phyloP scores from a whole-genome alignment of 2,113 vertebrate species.

The Martes martes region DNA sequence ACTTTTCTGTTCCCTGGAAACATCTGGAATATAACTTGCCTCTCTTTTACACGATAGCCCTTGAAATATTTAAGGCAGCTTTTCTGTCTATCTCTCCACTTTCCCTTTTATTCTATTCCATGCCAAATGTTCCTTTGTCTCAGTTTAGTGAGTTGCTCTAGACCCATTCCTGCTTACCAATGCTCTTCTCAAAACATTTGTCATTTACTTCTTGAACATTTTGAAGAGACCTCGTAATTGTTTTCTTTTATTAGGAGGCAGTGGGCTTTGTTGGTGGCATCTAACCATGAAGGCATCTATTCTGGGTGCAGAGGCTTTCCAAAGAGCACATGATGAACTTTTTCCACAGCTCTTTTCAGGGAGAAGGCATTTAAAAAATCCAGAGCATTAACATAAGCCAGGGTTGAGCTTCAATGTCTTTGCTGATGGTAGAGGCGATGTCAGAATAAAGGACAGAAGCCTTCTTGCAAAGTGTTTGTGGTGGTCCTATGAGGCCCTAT shows the following conservation, averaged over 20 bases:
- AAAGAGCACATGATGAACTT: conserved; percentile 13
- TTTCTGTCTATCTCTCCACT: background rate
- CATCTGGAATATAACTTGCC: background rate
- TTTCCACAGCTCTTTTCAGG: conserved; percentile 38
- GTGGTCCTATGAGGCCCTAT: background rate
- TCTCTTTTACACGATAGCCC: background rate
- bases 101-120: background rate
- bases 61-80: background rate
- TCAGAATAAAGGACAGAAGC: background rate
- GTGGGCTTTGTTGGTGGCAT: background rate
- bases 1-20: background rate
- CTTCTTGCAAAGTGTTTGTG: background rate
- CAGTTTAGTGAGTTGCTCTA: background rate
- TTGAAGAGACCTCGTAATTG: background rate
- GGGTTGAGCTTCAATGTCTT: background rate
- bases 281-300: conserved; percentile 32
- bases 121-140: background rate
- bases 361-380: conserved; percentile 47
- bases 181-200: background rate
- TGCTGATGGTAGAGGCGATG: background rate
- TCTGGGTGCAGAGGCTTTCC: conserved; percentile 22
- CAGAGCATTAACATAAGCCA: conserved; percentile 42
- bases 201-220: background rate
- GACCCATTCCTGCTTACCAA: background rate
- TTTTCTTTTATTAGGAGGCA: conserved; percentile 2